phyloP scores from a whole-genome alignment of 2,113 vertebrate species.

The Chionodraco myersi region DNA sequence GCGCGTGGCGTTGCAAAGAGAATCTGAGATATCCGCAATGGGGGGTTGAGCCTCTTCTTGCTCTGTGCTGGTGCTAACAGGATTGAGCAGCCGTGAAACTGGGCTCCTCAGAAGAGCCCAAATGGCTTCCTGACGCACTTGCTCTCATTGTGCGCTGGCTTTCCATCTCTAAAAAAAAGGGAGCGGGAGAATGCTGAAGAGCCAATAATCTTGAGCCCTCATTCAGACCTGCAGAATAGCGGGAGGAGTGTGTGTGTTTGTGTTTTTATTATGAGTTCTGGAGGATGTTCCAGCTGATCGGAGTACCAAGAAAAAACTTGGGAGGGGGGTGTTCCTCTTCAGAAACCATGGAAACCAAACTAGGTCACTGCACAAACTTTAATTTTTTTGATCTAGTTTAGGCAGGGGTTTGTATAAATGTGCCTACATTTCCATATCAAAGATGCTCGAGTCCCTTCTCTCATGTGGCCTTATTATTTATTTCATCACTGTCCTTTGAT shows the following conservation, averaged over 20 bases:
- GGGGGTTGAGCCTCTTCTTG: slow-evolving; percentile 68
- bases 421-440: slow-evolving; percentile 83
- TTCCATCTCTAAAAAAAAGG: background rate
- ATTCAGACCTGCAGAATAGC: slow-evolving; percentile 44
- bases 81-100: slow-evolving; percentile 81
- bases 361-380: slow-evolving; percentile 83
- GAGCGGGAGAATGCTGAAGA: slow-evolving; percentile 16
- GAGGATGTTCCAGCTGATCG: slow-evolving; percentile 56
- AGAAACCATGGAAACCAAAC: slow-evolving; percentile 87
- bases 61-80: slow-evolving; percentile 75
- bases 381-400: slow-evolving; percentile 75
- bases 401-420: slow-evolving; percentile 76
- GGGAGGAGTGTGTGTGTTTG: background rate
- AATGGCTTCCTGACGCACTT: slow-evolving; percentile 72
- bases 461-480: slow-evolving; percentile 68
- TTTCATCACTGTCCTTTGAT: slow-evolving; percentile 70
- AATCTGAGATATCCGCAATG: slow-evolving; percentile 68
- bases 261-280: slow-evolving; percentile 50
- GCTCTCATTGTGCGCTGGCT: slow-evolving; percentile 32
- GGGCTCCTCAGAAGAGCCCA: slow-evolving; percentile 65
- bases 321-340: slow-evolving; percentile 46
- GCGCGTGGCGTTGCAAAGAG: slow-evolving; percentile 54
- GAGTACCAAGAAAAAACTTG: slow-evolving; percentile 38
- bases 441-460: slow-evolving; percentile 67
- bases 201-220: slow-evolving; percentile 40